Conservation (phyloP, 2,888 invertebrate genomes). For the Troides oblongomaculatus region DNA sequence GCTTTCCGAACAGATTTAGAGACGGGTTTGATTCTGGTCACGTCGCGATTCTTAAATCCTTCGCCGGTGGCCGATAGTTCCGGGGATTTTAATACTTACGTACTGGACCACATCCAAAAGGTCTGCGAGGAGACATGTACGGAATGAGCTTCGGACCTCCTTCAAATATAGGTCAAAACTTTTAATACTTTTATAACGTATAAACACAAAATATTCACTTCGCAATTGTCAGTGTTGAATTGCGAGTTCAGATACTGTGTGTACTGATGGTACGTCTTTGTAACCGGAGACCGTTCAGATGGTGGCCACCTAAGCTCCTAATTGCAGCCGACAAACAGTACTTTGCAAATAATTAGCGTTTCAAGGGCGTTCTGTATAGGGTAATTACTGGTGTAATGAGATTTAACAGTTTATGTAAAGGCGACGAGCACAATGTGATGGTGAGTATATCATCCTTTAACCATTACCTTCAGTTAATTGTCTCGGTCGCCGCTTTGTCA, state of each 20-base stretch:
- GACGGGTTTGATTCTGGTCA: slow-evolving; percentile 22
- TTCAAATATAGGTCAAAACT: not conserved
- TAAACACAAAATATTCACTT: not conserved
- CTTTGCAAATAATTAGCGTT: too few species aligned
- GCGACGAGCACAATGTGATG: too few species aligned
- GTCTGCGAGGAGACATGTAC: not conserved
- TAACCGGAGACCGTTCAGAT: too few species aligned
- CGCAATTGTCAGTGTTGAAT: not conserved
- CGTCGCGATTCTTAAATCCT: slow-evolving; percentile 28
- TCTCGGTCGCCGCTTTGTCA: too few species aligned
- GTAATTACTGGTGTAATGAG: too few species aligned
- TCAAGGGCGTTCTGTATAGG: too few species aligned
- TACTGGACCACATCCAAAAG: slow-evolving; percentile 12
- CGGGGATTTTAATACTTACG: slow-evolving; percentile 14
- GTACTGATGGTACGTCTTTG: too few species aligned
- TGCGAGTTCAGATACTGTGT: not conserved
- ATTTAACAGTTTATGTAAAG: too few species aligned
- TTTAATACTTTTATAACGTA: not conserved
- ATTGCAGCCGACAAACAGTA: too few species aligned
- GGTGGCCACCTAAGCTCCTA: too few species aligned
- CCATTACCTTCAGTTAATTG: too few species aligned
- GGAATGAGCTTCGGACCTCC: not conserved
- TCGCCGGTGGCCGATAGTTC: slow-evolving; percentile 24
- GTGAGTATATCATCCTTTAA: too few species aligned
- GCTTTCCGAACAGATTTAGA: slow-evolving; percentile 27